Evolutionary conservation across 2,797 vertebrate species (phyloP), one percentile per base, ranked within the genome.

Genomic region (Poecilia picta): DNA sequence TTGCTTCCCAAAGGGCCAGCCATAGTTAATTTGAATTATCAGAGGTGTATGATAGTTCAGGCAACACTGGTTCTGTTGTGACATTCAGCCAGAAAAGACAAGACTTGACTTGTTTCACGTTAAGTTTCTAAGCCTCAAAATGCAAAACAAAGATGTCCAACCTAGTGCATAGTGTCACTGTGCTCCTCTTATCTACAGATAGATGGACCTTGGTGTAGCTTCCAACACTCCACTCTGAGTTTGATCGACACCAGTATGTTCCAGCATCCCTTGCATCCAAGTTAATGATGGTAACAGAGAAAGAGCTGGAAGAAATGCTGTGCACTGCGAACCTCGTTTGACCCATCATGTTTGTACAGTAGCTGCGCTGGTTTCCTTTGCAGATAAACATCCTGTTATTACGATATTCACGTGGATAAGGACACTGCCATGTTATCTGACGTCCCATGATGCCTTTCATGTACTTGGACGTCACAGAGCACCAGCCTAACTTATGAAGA

Each of bases 221-320:
- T 23, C 18, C 84, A 33, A 0, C 0, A 1, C 36, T 68, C 72
- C 78, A 81, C 20, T 41, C 25, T 18, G 53, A 5, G 76, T 92
- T 75, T n/a, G 87, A 75, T 0, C 80, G 85, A 80, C 92, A 93
- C 87, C 85, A 81, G 88, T 92, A 94, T 33, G n/a, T 88, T 82
- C 88, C 90, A 77, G 75, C 74, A 81, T 93, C 93, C 0, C 31
- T 31, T 79, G 12, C 25, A 77, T 36, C 68, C 66, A 93, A 47
- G 41, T 84, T 51, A 28, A n/a, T 71, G 82, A 91, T 87, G 6
- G 0, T 84, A 36, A 94, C 76, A 1, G 4, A 80, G 83, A 94
- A 92, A 18, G 43, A 79, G 86, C 33, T 66, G 33, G 46, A 78
- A 23, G 31, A 3, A 51, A 0, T 23, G 1, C 84, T 3, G 6